Percentiles rank a stretch among this genome's conserved stretches.
phyloP scores from a whole-genome alignment of 2,113 vertebrate species.

The Phaethon lepturus region DNA sequence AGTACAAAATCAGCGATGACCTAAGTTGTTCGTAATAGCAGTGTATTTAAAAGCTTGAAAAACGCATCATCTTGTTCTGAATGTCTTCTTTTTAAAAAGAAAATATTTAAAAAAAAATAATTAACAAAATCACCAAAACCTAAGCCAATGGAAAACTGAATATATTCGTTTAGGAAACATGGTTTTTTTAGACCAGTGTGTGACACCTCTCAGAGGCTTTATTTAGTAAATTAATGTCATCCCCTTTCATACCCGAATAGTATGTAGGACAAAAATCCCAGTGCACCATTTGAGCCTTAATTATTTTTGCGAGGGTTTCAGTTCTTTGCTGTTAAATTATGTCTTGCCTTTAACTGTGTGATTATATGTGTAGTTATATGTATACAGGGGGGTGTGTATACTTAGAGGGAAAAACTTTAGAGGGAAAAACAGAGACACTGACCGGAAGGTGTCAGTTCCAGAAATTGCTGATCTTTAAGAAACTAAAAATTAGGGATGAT shows the following conservation, averaged over 20 bases:
- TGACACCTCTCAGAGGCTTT: background rate
- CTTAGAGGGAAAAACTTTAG: too few relatives aligned
- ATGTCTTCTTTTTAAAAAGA: background rate
- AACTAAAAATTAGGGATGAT: background rate
- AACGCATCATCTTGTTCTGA: background rate
- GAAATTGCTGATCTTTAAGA: background rate
- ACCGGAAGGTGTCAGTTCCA: background rate
- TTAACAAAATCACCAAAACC: background rate
- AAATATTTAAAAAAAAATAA: background rate
- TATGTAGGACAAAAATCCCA: conserved; percentile 9
- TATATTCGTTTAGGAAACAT: background rate
- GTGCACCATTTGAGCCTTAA: background rate
- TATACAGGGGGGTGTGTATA: background rate
- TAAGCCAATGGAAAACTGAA: background rate
- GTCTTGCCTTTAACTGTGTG: background rate
- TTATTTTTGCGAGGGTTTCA: background rate
- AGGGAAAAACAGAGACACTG: background rate
- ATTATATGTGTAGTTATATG: background rate
- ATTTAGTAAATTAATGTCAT: background rate
- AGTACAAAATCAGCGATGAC: background rate
- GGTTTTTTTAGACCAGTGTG: background rate
- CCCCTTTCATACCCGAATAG: background rate
- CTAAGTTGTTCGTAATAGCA: background rate
- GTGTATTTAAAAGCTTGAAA: background rate
- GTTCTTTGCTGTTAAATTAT: background rate